Conservation (phyloP, 1,140 invertebrate species). For the Achatina immaculata region DNA sequence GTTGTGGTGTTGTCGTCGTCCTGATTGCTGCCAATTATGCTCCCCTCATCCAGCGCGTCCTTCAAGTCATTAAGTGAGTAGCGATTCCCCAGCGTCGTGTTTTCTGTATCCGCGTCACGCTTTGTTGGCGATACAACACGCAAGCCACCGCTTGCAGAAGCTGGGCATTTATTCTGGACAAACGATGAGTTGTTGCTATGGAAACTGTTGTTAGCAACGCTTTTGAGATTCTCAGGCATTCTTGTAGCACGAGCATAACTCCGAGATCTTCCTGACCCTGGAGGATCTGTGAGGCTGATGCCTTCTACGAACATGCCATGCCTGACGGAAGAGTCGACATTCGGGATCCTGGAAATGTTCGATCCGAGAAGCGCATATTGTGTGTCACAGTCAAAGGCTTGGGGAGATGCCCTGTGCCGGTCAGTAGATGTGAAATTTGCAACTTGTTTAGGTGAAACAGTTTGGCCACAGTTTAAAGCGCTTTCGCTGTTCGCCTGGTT, state of each 20-base stretch:
- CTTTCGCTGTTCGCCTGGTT: no score
- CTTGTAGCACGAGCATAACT: background rate
- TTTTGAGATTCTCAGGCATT: background rate
- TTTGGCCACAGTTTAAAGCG: no score
- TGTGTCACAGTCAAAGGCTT: background rate
- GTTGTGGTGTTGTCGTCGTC: slow-evolving; percentile 60
- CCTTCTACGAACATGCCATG: slow-evolving; percentile 29
- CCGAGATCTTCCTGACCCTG: background rate
- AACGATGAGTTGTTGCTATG: background rate
- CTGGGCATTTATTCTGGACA: background rate
- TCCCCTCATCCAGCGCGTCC: slow-evolving; percentile 47
- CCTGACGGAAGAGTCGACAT: background rate
- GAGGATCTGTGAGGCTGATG: background rate
- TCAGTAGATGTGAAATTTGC: background rate
- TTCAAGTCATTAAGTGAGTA: slow-evolving; percentile 64
- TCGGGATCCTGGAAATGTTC: slow-evolving; percentile 27
- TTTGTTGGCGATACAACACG: background rate
- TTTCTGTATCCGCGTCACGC: background rate
- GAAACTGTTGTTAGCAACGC: background rate
- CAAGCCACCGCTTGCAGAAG: background rate
- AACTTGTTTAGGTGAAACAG: background rate
- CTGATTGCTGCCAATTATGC: slow-evolving; percentile 35
- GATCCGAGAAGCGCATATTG: no score
- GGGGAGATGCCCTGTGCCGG: background rate
- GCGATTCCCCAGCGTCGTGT: slow-evolving; percentile 43